These are phyloP conservation scores for Isoperla grammatica DNA, from an alignment of 2,888 invertebrate species.

Conservation along the genomic window DNA sequence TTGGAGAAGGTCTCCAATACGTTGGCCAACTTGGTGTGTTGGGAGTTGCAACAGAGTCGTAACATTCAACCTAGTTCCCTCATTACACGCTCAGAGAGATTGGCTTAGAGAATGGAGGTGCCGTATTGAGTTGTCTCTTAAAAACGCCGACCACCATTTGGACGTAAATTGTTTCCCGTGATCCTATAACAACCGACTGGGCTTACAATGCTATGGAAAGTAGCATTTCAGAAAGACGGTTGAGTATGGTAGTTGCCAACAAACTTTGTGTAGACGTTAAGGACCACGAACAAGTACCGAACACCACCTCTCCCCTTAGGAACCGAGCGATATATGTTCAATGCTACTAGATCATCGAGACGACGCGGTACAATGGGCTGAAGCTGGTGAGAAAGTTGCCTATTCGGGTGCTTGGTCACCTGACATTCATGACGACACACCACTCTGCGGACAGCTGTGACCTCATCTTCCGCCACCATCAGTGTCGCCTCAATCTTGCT, in stretches of 20 bases:
- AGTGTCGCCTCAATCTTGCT: too few relatives aligned
- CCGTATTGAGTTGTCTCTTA: constrained; percentile 23
- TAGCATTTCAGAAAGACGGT: background rate
- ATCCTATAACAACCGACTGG: background rate
- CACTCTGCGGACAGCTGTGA: too few relatives aligned
- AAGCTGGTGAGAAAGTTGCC: too few relatives aligned
- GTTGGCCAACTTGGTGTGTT: constrained; percentile 28
- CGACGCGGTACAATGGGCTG: too few relatives aligned
- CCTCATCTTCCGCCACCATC: too few relatives aligned
- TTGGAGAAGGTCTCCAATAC: background rate
- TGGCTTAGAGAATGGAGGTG: constrained; percentile 28
- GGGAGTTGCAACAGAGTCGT: constrained; percentile 24
- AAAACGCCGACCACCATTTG: constrained; percentile 21
- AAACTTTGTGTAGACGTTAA: background rate
- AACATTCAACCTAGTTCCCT: too few relatives aligned
- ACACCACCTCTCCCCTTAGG: too few relatives aligned
- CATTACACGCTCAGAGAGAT: constrained; percentile 31
- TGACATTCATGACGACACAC: too few relatives aligned
- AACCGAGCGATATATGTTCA: too few relatives aligned
- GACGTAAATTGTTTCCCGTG: background rate
- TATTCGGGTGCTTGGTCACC: too few relatives aligned
- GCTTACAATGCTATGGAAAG: background rate
- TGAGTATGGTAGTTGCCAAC: background rate
- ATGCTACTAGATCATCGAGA: too few relatives aligned
- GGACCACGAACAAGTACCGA: too few relatives aligned